Conservation (phyloP, 2,888 invertebrate genomes). For the Leucophenga montana region DNA sequence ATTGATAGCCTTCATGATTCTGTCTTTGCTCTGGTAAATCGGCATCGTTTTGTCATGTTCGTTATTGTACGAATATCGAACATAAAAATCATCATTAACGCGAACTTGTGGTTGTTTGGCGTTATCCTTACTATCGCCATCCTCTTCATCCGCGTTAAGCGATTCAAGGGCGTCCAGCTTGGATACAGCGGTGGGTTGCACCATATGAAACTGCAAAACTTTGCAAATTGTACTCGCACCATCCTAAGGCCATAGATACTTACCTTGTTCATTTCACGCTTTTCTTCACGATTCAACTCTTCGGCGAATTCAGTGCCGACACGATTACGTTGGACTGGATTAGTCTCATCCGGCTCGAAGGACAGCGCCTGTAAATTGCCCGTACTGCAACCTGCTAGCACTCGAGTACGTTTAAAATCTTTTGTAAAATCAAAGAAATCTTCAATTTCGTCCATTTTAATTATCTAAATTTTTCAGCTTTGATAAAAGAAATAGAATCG, state of each 20-base stretch:
- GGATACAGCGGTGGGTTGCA: too few species aligned
- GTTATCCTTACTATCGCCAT: slow-evolving; percentile 54
- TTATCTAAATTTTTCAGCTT: too few species aligned
- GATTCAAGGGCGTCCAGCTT: too few species aligned
- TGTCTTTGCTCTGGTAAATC: slow-evolving; percentile 60
- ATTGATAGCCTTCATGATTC: slow-evolving; percentile 81
- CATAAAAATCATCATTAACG: slow-evolving; percentile 59
- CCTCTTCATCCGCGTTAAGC: slow-evolving; percentile 59
- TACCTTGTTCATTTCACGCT: slow-evolving; percentile 58
- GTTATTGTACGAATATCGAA: slow-evolving; percentile 63
- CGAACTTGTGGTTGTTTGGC: slow-evolving; percentile 37
- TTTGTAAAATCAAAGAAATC: slow-evolving; percentile 71
- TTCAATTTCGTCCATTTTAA: slow-evolving; percentile 70
- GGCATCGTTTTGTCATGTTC: slow-evolving; percentile 65
- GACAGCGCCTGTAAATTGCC: slow-evolving; percentile 41
- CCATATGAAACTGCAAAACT: too few species aligned
- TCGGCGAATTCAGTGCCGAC: slow-evolving; percentile 61
- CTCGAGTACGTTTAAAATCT: slow-evolving; percentile 57
- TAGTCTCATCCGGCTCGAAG: slow-evolving; percentile 39
- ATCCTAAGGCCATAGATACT: not conserved
- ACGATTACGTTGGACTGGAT: slow-evolving; percentile 58
- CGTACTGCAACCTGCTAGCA: slow-evolving; percentile 54
- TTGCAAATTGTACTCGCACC: not conserved
- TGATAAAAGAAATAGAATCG: too few species aligned
- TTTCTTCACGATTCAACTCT: slow-evolving; percentile 55